Percentiles rank a stretch among this genome's conserved stretches.
phyloP scores from a whole-genome alignment of 1,140 invertebrate species.

The Hyphantria cunea region DNA sequence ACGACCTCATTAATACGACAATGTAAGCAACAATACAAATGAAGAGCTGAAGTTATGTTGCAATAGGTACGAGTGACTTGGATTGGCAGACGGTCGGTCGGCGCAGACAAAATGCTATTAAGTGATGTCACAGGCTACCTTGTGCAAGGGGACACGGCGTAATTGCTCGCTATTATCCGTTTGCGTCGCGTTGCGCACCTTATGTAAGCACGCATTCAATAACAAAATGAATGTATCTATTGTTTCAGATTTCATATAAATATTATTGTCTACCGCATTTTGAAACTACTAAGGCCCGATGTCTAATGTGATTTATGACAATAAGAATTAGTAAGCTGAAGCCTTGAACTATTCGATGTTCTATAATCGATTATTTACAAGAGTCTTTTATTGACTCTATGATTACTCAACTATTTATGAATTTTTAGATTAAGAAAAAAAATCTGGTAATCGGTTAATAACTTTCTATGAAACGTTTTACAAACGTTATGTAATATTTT shows the following conservation, averaged over 20 bases:
- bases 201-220: slow-evolving; percentile 56
- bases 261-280: background rate
- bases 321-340: background rate
- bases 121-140: slow-evolving; percentile 59
- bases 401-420: background rate
- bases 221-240: slow-evolving; percentile 34
- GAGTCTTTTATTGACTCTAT: background rate
- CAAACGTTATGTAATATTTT: no score
- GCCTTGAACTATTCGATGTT: background rate
- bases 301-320: background rate
- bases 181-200: slow-evolving; percentile 7
- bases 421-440: background rate
- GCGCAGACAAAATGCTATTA: slow-evolving; percentile 56
- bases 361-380: background rate
- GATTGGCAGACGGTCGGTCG: slow-evolving; percentile 62
- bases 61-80: slow-evolving; percentile 39
- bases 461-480: no score
- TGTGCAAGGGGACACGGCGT: slow-evolving; percentile 43
- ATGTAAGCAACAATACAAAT: background rate
- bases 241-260: slow-evolving; percentile 7
- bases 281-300: background rate
- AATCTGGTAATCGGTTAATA: no score
- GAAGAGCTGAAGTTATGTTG: slow-evolving; percentile 23
- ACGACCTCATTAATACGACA: no score
- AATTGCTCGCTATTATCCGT: slow-evolving; percentile 31